Evolutionary conservation across 2,113 vertebrate genomes (phyloP).

Genomic region (Pachycephala philippinensis): DNA sequence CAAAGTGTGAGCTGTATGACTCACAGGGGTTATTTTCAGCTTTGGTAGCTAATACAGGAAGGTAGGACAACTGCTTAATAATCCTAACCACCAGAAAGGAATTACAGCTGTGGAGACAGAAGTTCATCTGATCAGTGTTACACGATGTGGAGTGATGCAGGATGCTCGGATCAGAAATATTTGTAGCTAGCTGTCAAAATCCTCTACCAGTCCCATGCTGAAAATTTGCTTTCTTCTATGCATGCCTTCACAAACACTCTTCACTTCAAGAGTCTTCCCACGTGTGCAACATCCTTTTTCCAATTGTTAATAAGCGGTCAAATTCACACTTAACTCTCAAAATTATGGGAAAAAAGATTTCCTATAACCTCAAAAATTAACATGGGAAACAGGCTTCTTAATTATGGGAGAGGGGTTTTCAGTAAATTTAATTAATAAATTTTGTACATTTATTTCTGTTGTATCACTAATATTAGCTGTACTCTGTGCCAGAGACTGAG

Average conservation of each 20-base stretch:
- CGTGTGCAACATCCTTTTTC: not conserved
- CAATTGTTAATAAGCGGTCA: not conserved
- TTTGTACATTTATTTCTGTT: not conserved
- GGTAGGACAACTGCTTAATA: not conserved
- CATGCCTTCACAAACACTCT: fast-evolving
- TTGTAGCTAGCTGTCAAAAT: not conserved
- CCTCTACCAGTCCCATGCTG: not conserved
- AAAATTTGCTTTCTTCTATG: not conserved
- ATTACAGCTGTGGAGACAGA: not conserved
- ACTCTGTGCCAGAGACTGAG: not conserved
- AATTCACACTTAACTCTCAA: not conserved
- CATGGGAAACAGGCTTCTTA: not conserved
- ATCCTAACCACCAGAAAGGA: not conserved
- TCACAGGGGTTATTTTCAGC: not conserved
- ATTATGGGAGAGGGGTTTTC: not conserved
- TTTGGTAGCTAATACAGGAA: not conserved
- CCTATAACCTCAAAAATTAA: not conserved
- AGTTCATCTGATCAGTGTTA: not conserved
- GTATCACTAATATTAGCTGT: not conserved
- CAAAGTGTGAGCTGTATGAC: not conserved
- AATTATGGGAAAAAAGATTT: not conserved
- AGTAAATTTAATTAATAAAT: not conserved
- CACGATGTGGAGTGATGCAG: not conserved
- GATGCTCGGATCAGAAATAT: not conserved
- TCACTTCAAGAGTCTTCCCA: not conserved